These are phyloP conservation scores for Sebastolobus altivelis DNA, from an alignment of 2,797 vertebrate species.

Conservation along the genomic window DNA sequence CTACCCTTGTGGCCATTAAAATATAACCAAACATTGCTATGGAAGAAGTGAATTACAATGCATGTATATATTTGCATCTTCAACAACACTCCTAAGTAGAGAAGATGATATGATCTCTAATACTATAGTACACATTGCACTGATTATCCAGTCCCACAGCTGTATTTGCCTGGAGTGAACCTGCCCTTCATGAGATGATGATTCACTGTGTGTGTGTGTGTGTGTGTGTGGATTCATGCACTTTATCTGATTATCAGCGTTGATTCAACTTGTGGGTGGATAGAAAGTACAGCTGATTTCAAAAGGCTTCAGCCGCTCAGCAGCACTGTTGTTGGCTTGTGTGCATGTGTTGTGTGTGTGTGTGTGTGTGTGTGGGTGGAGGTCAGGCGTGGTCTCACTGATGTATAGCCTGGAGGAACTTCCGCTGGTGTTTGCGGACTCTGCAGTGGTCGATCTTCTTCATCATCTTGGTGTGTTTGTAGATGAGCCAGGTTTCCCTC, in stretches of 20 bases:
- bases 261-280: constrained; percentile 73
- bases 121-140: constrained; percentile 39
- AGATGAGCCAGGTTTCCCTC: constrained; percentile 99
- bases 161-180: constrained; percentile 65
- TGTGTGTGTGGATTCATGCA: constrained; percentile 50
- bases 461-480: constrained; percentile 97
- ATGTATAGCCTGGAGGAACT: constrained; percentile 99
- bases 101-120: constrained; percentile 42
- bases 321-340: constrained; percentile 2
- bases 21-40: neutral
- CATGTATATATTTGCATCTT: constrained; percentile 11
- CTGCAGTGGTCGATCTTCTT: constrained; percentile 99
- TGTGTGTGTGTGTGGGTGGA: constrained; percentile 16
- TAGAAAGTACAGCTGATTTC: constrained; percentile 69
- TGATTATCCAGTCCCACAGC: constrained; percentile 55
- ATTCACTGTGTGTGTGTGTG: constrained; percentile 59
- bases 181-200: constrained; percentile 66
- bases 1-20: neutral
- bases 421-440: constrained; percentile 98
- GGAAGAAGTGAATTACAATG: neutral
- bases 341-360: neutral
- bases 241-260: constrained; percentile 70
- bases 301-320: constrained; percentile 53
- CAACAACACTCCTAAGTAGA: constrained; percentile 15
- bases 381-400: constrained; percentile 89